Evolutionary conservation across 30 jellyfish, hydroid and myxozoan species (phyloP).

Genomic region (Aurelia coerulea): DNA sequence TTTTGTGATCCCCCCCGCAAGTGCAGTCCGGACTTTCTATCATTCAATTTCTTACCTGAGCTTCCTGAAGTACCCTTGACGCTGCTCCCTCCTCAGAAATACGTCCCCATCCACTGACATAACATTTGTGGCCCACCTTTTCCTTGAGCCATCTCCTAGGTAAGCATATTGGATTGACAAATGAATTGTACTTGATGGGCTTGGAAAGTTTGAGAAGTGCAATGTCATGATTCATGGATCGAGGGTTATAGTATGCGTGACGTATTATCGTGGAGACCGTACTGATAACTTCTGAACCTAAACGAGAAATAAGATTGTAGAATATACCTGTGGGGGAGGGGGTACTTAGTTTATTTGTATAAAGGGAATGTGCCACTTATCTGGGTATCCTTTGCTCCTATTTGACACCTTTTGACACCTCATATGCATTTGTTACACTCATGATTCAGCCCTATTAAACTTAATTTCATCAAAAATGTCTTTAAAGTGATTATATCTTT

Average conservation of each 20-base stretch:
- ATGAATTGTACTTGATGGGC: constrained; percentile 1
- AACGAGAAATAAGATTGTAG: background rate
- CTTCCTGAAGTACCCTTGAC: constrained; percentile 6
- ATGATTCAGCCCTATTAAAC: too few species aligned
- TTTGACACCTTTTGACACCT: too few species aligned
- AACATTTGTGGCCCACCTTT: background rate
- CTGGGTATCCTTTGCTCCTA: too few species aligned
- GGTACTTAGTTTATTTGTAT: too few species aligned
- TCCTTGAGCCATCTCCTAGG: background rate
- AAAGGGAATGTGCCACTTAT: too few species aligned
- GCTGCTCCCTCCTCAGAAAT: background rate
- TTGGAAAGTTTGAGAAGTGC: constrained; percentile 8
- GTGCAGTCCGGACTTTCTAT: too few species aligned
- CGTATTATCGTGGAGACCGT: constrained; percentile 2
- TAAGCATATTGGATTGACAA: constrained; percentile 12
- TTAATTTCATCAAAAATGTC: too few species aligned
- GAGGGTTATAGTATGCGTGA: background rate
- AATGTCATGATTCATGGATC: constrained; percentile 8
- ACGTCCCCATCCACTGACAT: constrained; percentile 38
- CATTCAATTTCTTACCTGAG: too few species aligned
- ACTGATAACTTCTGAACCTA: constrained; percentile 13
- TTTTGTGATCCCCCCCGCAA: too few species aligned
- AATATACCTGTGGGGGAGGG: too few species aligned
- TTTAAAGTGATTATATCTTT: too few species aligned
- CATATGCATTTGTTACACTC: too few species aligned